phyloP scores from a whole-genome alignment of 2,113 vertebrate genomes.

The Hippocampus barbouri region DNA sequence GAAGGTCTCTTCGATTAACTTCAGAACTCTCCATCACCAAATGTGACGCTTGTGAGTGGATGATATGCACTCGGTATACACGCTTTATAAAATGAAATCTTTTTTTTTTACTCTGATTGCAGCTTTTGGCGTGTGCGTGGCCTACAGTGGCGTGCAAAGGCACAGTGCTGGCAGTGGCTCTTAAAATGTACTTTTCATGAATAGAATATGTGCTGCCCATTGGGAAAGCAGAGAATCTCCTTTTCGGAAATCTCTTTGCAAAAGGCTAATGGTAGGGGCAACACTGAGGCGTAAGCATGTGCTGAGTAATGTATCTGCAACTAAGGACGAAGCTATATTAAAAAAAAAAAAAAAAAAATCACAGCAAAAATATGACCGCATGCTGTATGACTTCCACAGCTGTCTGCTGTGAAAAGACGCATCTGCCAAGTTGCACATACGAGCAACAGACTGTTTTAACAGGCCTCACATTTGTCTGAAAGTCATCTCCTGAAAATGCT shows the following conservation, averaged over 20 bases:
- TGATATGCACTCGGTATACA: too few species aligned
- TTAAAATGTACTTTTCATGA: not conserved
- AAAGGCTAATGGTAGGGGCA: not conserved
- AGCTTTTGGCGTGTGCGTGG: too few species aligned
- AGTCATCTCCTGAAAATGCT: conserved; percentile 24
- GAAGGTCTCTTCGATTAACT: too few species aligned
- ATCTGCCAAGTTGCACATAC: conserved; percentile 12
- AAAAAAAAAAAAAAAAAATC: not conserved
- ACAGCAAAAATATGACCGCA: conserved; percentile 41
- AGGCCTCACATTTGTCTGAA: conserved; percentile 30
- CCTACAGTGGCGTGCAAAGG: too few species aligned
- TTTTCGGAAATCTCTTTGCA: not conserved
- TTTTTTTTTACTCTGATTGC: too few species aligned
- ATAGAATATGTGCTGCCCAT: not conserved
- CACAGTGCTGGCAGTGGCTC: too few species aligned
- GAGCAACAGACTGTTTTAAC: conserved; percentile 12
- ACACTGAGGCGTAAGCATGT: not conserved
- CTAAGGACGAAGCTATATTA: conserved; percentile 4
- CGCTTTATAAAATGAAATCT: too few species aligned
- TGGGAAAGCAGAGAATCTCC: not conserved
- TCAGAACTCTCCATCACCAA: too few species aligned
- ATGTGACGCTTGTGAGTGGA: too few species aligned
- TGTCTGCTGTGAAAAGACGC: conserved; percentile 36
- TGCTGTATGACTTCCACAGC: conserved; percentile 43
- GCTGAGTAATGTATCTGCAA: not conserved